Evolutionary conservation across 2,888 invertebrate species (phyloP).

Genomic region (Nysson spinosus): DNA sequence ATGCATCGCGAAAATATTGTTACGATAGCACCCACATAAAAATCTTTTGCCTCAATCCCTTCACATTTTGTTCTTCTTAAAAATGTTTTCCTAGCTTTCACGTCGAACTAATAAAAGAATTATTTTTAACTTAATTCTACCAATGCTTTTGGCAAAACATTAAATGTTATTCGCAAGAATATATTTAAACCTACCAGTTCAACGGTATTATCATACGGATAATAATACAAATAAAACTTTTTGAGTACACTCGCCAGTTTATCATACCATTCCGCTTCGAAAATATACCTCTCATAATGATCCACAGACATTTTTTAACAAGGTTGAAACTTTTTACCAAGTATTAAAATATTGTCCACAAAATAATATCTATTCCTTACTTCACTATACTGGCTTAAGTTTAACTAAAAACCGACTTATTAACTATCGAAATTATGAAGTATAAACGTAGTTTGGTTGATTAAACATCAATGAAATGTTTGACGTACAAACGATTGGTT

Average conservation of each 20-base stretch:
- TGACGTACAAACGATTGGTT: too few relatives aligned
- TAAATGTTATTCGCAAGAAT: too few relatives aligned
- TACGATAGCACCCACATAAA: conserved; percentile 86
- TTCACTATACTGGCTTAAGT: too few relatives aligned
- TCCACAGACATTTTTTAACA: conserved; percentile 62
- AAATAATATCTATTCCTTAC: too few relatives aligned
- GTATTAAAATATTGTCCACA: too few relatives aligned
- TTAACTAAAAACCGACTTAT: too few relatives aligned
- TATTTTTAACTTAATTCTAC: conserved; percentile 10
- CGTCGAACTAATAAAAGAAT: conserved; percentile 79
- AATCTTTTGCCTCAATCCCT: conserved; percentile 82
- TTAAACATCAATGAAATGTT: too few relatives aligned
- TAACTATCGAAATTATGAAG: too few relatives aligned
- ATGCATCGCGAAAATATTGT: conserved; percentile 87
- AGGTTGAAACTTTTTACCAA: too few relatives aligned
- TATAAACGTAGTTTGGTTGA: too few relatives aligned
- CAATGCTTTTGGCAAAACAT: too few relatives aligned
- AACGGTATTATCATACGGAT: conserved; percentile 86
- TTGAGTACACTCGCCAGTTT: conserved; percentile 85
- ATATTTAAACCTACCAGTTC: conserved; percentile 84
- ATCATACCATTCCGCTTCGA: conserved; percentile 93
- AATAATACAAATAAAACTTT: conserved; percentile 87
- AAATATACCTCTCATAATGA: conserved; percentile 76
- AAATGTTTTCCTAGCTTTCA: conserved; percentile 82
- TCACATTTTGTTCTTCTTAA: conserved; percentile 84